Evolutionary conservation across 2,797 vertebrate genomes (phyloP), one percentile per base, ranked within the genome.

Genomic region (Eptatretus atami): DNA sequence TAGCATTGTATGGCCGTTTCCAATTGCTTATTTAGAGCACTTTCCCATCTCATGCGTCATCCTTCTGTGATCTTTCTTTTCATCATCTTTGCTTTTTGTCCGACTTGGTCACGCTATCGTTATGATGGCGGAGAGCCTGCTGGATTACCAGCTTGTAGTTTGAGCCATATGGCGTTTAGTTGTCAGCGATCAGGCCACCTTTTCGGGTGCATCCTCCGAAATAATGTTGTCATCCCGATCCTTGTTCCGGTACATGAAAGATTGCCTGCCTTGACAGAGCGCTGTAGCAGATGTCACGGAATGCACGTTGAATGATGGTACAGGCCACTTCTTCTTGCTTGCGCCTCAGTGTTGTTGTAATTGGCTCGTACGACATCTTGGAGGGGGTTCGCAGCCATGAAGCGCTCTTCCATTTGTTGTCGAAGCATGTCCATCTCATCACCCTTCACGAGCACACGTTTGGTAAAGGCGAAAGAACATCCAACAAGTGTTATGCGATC

Each of bases 401-500:
- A 92, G 12, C 86, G 77, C 19, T 90, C 84, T 73, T 93, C 86
- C 86, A 93, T 93, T 71, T 88, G 83, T 15, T 73, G 78, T 65
- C 82, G 74, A 52, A 93, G 78, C 54, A 81, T 74, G 67, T 92
- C 85, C 83, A 92, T 85, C 67, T 90, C 84, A 12, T 82, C 85
- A 10, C 77, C 78, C 68, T n/a, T 90, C 86, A 1, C 86, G 55
- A 95, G 71, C 64, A 90, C 88, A 3, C 86, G 82, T 68, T 94
- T 94, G 64, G 88, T 95, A 72, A 95, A 95, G 54, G 86, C 85
- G 75, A 94, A 67, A 95, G 74, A 68, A 98, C 92, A 72, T 96
- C 92, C 65, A 98, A 71, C 92, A 98, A n/a, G 75, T 98, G 90
- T n/a, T 73, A 98, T 95, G 69, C 87, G 81, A 66, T 87, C 86